These are phyloP conservation scores for Vanessa tameamea DNA, from an alignment of 1,140 invertebrate species.

Conservation along the genomic window DNA sequence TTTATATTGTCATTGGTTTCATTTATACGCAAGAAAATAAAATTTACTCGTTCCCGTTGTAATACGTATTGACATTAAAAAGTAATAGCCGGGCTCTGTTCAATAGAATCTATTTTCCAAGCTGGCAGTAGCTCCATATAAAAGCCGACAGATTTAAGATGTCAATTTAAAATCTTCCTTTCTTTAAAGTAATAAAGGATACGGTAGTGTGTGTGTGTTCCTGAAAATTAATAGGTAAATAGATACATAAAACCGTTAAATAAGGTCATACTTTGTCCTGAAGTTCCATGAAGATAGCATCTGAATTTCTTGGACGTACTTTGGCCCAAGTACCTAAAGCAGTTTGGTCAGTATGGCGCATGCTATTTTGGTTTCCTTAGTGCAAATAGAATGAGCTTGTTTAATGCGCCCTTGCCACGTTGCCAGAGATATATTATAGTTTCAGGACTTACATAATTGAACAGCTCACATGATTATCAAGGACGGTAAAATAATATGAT, in stretches of 20 bases:
- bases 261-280: background rate
- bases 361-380: slow-evolving; percentile 28
- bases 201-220: background rate
- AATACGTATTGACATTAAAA: no score
- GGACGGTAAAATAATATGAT: background rate
- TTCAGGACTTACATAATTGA: slow-evolving; percentile 5
- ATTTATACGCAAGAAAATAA: no score
- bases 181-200: background rate
- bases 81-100: no score
- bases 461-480: background rate
- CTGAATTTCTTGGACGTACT: slow-evolving; percentile 6
- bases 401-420: slow-evolving; percentile 11
- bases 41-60: no score
- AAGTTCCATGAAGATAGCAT: background rate
- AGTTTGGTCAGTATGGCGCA: slow-evolving; percentile 21
- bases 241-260: background rate
- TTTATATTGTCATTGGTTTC: no score
- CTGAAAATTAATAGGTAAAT: background rate
- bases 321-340: slow-evolving; percentile 9
- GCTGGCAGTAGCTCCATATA: no score
- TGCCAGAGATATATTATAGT: slow-evolving; percentile 18
- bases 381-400: slow-evolving; percentile 24
- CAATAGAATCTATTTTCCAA: no score
- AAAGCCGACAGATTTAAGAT: no score
- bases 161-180: background rate